Evolutionary conservation across 30 jellyfish, hydroid and myxozoan species (phyloP).

Genomic region (Hydra vulgaris): DNA sequence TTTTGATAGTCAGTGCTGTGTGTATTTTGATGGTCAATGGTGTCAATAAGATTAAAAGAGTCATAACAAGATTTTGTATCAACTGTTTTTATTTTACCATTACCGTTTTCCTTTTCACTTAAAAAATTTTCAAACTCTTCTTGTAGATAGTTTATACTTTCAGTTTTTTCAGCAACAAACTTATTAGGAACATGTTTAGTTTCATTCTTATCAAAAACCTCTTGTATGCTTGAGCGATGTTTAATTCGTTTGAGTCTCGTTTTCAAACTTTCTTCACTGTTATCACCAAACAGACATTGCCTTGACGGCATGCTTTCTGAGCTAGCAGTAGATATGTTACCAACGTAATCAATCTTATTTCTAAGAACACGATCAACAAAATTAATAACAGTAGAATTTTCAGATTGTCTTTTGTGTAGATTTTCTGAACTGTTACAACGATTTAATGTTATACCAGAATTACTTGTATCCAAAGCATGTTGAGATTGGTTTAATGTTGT

Average conservation of each 20-base stretch:
- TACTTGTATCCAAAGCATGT: not conserved
- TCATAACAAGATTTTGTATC: too few species aligned
- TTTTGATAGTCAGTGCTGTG: too few species aligned
- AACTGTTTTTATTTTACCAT: too few species aligned
- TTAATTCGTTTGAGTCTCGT: not conserved
- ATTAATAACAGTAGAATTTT: not conserved
- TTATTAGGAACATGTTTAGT: not conserved
- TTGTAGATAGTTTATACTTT: conserved; percentile 17
- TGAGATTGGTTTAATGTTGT: not conserved
- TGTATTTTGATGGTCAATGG: too few species aligned
- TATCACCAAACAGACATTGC: not conserved
- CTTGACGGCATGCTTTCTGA: conserved; percentile 10
- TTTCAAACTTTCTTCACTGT: not conserved
- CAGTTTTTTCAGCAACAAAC: conserved; percentile 37
- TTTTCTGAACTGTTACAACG: conserved; percentile 8
- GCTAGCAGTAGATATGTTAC: conserved; percentile 1
- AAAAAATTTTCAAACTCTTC: conserved; percentile 14
- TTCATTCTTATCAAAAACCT: not conserved
- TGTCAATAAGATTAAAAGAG: too few species aligned
- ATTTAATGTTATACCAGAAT: not conserved
- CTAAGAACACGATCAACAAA: not conserved
- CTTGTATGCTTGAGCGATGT: not conserved
- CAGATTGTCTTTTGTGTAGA: not conserved
- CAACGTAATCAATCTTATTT: conserved; percentile 2
- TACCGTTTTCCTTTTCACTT: conserved; percentile 7